Base-by-base conservation (phyloP, 2,888 invertebrate species). In the Phymatocera aterrima region DNA sequence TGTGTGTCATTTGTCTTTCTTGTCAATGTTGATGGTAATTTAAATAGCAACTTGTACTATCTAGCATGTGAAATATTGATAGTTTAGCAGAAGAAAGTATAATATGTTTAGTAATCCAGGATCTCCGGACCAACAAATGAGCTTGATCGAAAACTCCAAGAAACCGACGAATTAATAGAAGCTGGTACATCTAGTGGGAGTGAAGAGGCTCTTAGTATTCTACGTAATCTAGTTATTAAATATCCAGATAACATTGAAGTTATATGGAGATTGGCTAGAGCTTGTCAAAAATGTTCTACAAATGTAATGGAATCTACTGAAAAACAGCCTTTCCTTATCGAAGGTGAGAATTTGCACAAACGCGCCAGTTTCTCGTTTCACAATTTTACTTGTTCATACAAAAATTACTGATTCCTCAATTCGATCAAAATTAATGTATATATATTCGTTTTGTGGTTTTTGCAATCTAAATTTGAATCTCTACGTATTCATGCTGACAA, bases 41-140 rank as follows among this genome's bases (percentile, higher is more conserved):
- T 1, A 18, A 12, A n/a, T n/a, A n/a, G n/a, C n/a, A 6, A 28
- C n/a, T n/a, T 15, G 46, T 68, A 48, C n/a, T 51, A 15, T 18
- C 12, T 68, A 46, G 15, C 43, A 28, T 46, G 12, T 72, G 51
- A 54, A 75, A 37, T 75, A 54, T 77, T 75, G 79, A 83, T 80
- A 77, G 79, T 81, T 80, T 83, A 81, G 86, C 87, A 86, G 85
- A 85, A 82, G 85, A 87, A 83, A 87, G 86, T 85, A 75, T 75
- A 61, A 89, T 88, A 88, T 86, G 82, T 87, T 88, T 85, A 87
- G 87, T 88, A 83, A 86, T 88, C 81, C 86, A 90, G 90, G 88
- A 83, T 83, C 81, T 83, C 83, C 83, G 85, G 83, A 84, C 81
- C 82, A 83, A 82, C 84, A 81, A 83, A 84, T 80, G 84, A 83